phyloP scores from a whole-genome alignment of 2,113 vertebrate species.

The Bettongia penicillata region DNA sequence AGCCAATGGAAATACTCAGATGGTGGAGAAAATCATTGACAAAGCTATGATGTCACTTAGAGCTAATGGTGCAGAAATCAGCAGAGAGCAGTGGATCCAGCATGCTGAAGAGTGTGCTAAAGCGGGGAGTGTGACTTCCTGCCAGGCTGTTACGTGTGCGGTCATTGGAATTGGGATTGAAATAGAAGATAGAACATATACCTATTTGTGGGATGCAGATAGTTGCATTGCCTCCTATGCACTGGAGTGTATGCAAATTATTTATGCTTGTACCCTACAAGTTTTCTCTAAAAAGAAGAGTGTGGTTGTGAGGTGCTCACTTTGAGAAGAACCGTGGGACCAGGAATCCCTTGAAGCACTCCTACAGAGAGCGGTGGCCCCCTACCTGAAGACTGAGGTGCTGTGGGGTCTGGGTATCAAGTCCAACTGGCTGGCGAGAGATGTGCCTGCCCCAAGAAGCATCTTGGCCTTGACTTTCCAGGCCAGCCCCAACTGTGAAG shows the following conservation, averaged over 20 bases:
- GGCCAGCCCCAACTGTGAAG: slow-evolving; percentile 99
- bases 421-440: slow-evolving; percentile 97
- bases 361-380: slow-evolving; percentile 96
- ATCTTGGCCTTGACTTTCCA: slow-evolving; percentile 98
- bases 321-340: slow-evolving; percentile 98
- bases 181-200: slow-evolving; percentile 97
- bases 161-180: slow-evolving; percentile 98
- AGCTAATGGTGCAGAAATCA: slow-evolving; percentile 98
- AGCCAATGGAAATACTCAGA: slow-evolving; percentile 97
- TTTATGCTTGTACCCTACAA: slow-evolving; percentile 96
- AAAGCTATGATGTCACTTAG: slow-evolving; percentile 95
- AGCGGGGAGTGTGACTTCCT: slow-evolving; percentile 96
- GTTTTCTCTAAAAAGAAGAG: slow-evolving; percentile 99
- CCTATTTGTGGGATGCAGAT: slow-evolving; percentile 99
- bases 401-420: slow-evolving; percentile 99
- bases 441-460: slow-evolving; percentile 96
- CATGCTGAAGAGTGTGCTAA: slow-evolving; percentile 98
- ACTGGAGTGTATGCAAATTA: slow-evolving; percentile 95
- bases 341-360: slow-evolving; percentile 98
- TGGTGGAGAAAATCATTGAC: slow-evolving; percentile 99
- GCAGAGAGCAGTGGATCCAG: slow-evolving; percentile 96
- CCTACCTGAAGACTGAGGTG: slow-evolving; percentile 98
- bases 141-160: slow-evolving; percentile 95
- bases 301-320: slow-evolving; percentile 96
- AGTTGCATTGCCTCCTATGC: slow-evolving; percentile 96